Evolutionary conservation across 2,113 vertebrate species (phyloP).

Genomic region (Boulengeromyrus knoepffleri): DNA sequence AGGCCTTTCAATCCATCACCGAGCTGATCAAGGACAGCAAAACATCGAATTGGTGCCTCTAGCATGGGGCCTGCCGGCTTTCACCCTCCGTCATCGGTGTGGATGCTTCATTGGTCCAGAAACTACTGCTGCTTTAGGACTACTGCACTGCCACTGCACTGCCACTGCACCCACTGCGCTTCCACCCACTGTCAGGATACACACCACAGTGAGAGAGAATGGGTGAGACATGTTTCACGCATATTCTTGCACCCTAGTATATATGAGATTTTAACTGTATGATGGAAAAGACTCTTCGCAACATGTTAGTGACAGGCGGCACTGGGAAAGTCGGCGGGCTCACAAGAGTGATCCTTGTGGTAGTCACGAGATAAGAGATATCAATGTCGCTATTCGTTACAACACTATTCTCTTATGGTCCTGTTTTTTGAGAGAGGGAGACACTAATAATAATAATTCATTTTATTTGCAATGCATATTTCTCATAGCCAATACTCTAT

Average conservation of each 20-base stretch:
- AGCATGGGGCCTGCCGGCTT: not conserved
- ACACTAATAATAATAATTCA: not conserved
- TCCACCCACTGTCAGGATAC: no score
- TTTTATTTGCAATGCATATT: not conserved
- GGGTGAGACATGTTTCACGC: not conserved
- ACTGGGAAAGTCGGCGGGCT: not conserved
- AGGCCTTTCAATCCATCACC: conserved; percentile 60
- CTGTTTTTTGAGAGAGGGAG: not conserved
- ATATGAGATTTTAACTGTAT: not conserved
- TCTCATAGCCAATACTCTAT: not conserved
- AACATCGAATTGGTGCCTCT: not conserved
- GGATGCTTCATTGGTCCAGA: not conserved
- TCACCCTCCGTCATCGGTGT: not conserved
- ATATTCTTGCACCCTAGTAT: not conserved
- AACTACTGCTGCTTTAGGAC: not conserved
- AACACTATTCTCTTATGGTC: not conserved
- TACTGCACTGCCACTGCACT: not conserved
- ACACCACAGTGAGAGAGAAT: not conserved
- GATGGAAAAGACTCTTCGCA: not conserved
- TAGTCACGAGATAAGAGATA: not conserved
- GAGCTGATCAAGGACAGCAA: conserved; percentile 54
- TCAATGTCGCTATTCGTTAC: not conserved
- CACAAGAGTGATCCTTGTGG: not conserved
- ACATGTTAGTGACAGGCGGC: not conserved
- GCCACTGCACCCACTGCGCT: not conserved